A percentile compares a stretch with the other conserved stretches of the same genome.
These are phyloP conservation scores for Apomyelois bistriatella DNA, from an alignment of 2,888 invertebrate genomes.

Conservation along the genomic window DNA sequence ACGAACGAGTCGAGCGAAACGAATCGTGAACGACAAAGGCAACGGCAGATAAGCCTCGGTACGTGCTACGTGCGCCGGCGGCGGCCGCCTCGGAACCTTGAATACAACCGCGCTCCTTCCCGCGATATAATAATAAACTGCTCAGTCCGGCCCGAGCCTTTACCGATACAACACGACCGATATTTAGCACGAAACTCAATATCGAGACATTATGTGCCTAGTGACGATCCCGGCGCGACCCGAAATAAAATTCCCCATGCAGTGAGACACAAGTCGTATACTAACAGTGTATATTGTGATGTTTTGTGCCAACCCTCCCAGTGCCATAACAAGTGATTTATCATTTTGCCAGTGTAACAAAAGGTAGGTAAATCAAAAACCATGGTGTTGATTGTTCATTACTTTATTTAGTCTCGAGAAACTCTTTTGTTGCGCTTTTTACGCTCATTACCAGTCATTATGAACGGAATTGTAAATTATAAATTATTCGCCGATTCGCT, in stretches of 20 bases:
- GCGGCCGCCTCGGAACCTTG: constrained; percentile 67
- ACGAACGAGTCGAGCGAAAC: constrained; percentile 30
- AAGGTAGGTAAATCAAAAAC: constrained; percentile 44
- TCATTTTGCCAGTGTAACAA: constrained; percentile 42
- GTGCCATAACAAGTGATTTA: constrained; percentile 63
- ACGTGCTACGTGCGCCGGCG: constrained; percentile 53
- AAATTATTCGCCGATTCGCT: neutral
- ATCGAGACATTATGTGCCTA: constrained; percentile 33
- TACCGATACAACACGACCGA: constrained; percentile 70
- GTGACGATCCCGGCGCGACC: constrained; percentile 33
- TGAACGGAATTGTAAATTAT: constrained; percentile 2
- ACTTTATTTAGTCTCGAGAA: neutral
- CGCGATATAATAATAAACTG: constrained; percentile 70
- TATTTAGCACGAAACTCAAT: constrained; percentile 36
- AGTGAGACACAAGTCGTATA: constrained; percentile 57
- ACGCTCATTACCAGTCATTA: constrained; percentile 9
- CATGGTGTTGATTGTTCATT: constrained; percentile 9
- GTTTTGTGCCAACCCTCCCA: constrained; percentile 63
- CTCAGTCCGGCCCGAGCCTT: constrained; percentile 72
- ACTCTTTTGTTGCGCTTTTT: constrained; percentile 3
- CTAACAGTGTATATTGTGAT: constrained; percentile 68
- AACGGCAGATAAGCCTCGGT: constrained; percentile 64
- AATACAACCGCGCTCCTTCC: constrained; percentile 67
- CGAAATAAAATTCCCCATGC: constrained; percentile 30
- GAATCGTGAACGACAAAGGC: constrained; percentile 56